Conservation (phyloP, 2,797 vertebrate species). For the Eospalax fontanierii region DNA sequence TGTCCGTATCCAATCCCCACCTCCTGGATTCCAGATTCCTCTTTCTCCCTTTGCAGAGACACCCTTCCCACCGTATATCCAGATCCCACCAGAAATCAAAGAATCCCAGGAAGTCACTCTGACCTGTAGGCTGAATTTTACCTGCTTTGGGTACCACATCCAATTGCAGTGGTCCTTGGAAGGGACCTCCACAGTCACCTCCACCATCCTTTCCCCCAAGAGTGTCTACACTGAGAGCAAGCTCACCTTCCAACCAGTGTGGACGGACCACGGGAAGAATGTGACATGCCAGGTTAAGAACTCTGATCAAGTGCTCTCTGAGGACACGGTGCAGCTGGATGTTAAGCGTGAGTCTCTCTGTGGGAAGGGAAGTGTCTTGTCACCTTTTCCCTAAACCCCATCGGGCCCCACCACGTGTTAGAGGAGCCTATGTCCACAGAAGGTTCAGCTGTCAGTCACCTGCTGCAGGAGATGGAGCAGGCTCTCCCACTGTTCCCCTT, state of each 20-base stretch:
- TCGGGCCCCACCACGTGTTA: not conserved
- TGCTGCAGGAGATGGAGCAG: not conserved
- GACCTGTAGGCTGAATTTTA: slow-evolving; percentile 74
- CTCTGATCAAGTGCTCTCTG: accelerated
- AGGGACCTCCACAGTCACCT: accelerated
- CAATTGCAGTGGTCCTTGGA: slow-evolving; percentile 67
- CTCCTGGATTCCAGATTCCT: not conserved
- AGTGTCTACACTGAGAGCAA: not conserved
- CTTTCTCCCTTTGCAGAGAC: slow-evolving; percentile 46
- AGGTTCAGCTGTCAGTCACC: not conserved
- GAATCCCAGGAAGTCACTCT: not conserved
- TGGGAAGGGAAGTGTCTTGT: not conserved
- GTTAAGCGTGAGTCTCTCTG: slow-evolving; percentile 82
- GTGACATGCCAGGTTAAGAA: slow-evolving; percentile 65
- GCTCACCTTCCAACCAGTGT: slow-evolving; percentile 4
- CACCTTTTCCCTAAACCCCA: not conserved
- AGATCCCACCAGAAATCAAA: not conserved
- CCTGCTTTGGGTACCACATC: slow-evolving; percentile 68
- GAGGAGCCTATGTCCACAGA: not conserved
- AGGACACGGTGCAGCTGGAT: slow-evolving; percentile 8
- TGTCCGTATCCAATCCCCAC: too few relatives aligned
- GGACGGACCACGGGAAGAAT: slow-evolving; percentile 63
- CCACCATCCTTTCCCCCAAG: accelerated
- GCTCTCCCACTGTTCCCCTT: not conserved
- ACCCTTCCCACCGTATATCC: slow-evolving; percentile 56